Evolutionary conservation across 2,113 vertebrate species (phyloP).

Genomic region (Scortum barcoo): DNA sequence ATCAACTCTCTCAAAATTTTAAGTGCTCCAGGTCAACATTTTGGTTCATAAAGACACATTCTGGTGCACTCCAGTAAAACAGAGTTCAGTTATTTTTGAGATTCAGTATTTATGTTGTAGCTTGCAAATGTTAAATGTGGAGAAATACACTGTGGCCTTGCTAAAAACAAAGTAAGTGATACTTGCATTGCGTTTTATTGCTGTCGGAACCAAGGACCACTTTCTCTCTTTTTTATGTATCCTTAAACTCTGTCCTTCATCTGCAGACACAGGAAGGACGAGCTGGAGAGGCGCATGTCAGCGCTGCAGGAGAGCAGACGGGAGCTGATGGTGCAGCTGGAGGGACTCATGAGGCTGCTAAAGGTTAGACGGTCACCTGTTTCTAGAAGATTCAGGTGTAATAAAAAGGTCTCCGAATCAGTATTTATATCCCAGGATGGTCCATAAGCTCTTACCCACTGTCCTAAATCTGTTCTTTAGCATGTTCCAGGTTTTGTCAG

Average conservation of each 20-base stretch:
- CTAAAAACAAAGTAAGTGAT: background rate
- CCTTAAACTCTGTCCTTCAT: background rate
- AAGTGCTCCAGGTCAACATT: background rate
- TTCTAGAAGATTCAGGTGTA: background rate
- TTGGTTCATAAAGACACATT: background rate
- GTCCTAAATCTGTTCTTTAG: slow-evolving; percentile 18
- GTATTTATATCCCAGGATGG: background rate
- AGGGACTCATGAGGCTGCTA: slow-evolving; percentile 96
- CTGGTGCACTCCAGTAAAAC: background rate
- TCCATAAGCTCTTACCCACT: background rate
- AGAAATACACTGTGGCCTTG: background rate
- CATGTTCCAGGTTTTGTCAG: background rate
- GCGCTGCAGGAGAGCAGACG: slow-evolving; percentile 94
- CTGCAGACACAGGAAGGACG: slow-evolving; percentile 95
- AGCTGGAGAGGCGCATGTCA: slow-evolving; percentile 96
- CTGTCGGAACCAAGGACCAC: background rate
- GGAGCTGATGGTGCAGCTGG: slow-evolving; percentile 97
- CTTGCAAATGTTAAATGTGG: background rate
- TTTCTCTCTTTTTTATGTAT: background rate
- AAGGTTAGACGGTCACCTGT: slow-evolving; percentile 84
- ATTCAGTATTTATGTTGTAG: background rate
- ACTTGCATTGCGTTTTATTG: background rate
- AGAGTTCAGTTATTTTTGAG: background rate
- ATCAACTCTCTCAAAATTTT: background rate
- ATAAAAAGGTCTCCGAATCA: background rate